Evolutionary conservation across 1,140 invertebrate species (phyloP), one percentile per base, ranked within the genome.

Genomic region (Tetranychus cinnabarinus): DNA sequence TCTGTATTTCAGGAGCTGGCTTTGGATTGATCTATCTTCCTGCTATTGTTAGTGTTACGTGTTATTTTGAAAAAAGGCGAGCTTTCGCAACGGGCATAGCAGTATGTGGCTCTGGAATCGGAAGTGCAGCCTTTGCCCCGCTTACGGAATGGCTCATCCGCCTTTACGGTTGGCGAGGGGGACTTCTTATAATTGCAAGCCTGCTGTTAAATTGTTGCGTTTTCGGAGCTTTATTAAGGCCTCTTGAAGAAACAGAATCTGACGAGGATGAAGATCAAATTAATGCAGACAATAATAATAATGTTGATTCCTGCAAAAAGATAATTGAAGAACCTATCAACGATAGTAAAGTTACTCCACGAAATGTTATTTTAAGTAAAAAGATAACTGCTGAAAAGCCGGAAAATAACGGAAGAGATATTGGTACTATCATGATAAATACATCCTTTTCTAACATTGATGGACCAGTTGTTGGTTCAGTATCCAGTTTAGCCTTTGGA

Each of bases 11-110:
- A 84, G 90, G 90, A n/a, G 73, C 92, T 42, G 90, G 91, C n/a
- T 87, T 93, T 66, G 91, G 90, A 1, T 78, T 95, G 63, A 90
- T 95, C 64, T 96, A 95, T 70, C 76, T 95, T 46, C 90, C 90
- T 2, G 88, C 90, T 56, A 95, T 96, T 62, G 89, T 95, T 35
- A 87, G 85, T 69, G 75, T 79, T 34, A 74, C 75, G 2, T 72
- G 73, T 65, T 79, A 78, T 69, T 79, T 79, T 66, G 75, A 77
- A 52, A 73, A 76, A 56, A 72, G 72, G 62, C 68, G 77, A 55
- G 76, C 78, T 10, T 72, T 80, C 58, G 76, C 78, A 8, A 79
- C 77, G 8, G 78, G 78, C 48, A 69, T 80, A 12, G 77, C 77
- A 0, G 84, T 92, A 4, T 95, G 89, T 69, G 91, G 91, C 8